Conservation (phyloP, 2,888 invertebrate species). For the Hydrotaea cyrtoneurina region DNA sequence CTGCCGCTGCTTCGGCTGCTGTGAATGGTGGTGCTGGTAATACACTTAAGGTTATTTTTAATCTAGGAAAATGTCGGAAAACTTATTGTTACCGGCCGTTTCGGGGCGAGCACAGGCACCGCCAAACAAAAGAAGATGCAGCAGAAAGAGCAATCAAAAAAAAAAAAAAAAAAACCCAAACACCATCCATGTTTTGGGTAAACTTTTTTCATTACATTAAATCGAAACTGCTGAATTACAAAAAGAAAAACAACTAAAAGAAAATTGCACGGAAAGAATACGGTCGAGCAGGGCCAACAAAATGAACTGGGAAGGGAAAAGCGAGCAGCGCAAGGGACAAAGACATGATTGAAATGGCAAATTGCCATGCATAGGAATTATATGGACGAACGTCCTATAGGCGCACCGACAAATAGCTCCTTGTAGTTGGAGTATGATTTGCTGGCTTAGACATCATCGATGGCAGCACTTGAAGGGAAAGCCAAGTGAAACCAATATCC, state of each 20-base stretch:
- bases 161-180: slow-evolving; percentile 6
- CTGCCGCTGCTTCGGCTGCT: not conserved
- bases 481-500: not conserved
- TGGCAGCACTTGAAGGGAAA: not conserved
- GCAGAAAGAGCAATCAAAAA: too few relatives aligned
- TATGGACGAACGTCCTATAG: not conserved
- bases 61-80: slow-evolving; percentile 46
- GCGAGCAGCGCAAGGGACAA: slow-evolving; percentile 11
- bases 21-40: slow-evolving; percentile 44
- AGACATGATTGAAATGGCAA: slow-evolving; percentile 63
- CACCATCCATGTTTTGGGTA: slow-evolving; percentile 47
- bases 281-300: not conserved
- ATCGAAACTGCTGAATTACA: slow-evolving; percentile 24
- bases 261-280: not conserved
- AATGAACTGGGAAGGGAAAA: not conserved
- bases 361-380: slow-evolving; percentile 57
- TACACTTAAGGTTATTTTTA: slow-evolving; percentile 65
- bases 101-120: not conserved
- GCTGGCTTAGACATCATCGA: not conserved
- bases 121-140: not conserved
- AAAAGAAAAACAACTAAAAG: not conserved
- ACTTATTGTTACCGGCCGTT: slow-evolving; percentile 12
- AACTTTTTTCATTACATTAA: slow-evolving; percentile 61
- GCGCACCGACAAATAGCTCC: not conserved
- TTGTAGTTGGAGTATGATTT: not conserved